These are phyloP conservation scores for Corydoras sp. DNA, from an alignment of 2,113 vertebrate genomes.

Conservation along the genomic window DNA sequence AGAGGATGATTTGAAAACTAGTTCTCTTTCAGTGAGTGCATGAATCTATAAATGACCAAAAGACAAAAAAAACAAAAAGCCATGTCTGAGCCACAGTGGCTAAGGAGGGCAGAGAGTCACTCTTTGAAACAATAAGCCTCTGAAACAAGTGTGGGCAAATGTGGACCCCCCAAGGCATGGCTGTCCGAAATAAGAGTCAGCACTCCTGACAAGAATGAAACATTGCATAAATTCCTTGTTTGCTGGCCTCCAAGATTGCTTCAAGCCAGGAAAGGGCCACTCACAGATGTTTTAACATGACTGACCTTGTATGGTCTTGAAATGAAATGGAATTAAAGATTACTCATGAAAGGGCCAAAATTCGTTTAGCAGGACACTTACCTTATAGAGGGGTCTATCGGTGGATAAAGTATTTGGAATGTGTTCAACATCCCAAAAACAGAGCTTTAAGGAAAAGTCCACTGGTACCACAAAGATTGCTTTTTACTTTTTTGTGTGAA, in stretches of 20 bases:
- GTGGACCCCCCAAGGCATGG: slow-evolving; percentile 8
- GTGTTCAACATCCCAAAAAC: background rate
- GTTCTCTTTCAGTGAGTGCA: too few species aligned
- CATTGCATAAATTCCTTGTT: slow-evolving; percentile 14
- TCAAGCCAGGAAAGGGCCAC: slow-evolving; percentile 1
- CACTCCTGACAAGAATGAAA: slow-evolving; percentile 24
- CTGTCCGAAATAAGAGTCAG: slow-evolving; percentile 22
- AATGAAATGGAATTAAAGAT: background rate
- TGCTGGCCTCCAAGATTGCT: background rate
- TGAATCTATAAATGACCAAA: background rate
- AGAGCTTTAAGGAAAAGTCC: background rate
- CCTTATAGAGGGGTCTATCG: background rate
- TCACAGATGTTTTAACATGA: slow-evolving; percentile 6
- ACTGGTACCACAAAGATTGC: background rate
- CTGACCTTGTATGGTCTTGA: background rate
- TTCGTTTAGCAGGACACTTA: background rate
- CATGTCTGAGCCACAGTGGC: too few species aligned
- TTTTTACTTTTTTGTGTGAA: slow-evolving; percentile 49
- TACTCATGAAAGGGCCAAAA: background rate
- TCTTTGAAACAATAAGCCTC: background rate
- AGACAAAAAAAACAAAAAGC: background rate
- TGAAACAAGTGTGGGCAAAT: slow-evolving; percentile 27
- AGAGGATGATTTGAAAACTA: too few species aligned
- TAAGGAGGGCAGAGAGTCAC: background rate
- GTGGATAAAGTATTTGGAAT: background rate